phyloP scores from a whole-genome alignment of 2,888 invertebrate genomes.

The Brachypalpus laphriformis region DNA sequence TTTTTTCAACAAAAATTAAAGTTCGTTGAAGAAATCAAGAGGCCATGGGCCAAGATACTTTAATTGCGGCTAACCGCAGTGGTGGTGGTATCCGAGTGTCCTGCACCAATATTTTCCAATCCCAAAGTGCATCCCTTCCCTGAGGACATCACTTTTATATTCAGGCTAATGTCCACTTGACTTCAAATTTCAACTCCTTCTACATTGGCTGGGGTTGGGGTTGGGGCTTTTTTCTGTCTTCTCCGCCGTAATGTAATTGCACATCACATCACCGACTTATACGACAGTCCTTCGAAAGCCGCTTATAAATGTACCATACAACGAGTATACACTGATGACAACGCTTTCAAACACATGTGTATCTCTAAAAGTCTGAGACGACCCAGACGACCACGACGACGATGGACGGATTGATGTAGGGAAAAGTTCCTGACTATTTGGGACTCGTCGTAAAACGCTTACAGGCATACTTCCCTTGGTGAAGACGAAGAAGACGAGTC shows the following conservation, averaged over 20 bases:
- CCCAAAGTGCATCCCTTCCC: slow-evolving; percentile 24
- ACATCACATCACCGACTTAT: slow-evolving; percentile 43
- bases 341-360: slow-evolving; percentile 30
- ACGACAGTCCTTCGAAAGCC: slow-evolving; percentile 37
- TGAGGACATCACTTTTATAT: slow-evolving; percentile 61
- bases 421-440: slow-evolving; percentile 54
- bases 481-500: not conserved
- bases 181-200: slow-evolving; percentile 45
- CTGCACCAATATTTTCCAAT: slow-evolving; percentile 55
- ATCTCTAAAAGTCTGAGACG: slow-evolving; percentile 10
- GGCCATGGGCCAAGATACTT: slow-evolving; percentile 46
- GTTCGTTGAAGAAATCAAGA: slow-evolving; percentile 48
- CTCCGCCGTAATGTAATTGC: slow-evolving; percentile 49
- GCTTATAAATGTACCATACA: slow-evolving; percentile 32
- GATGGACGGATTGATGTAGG: slow-evolving; percentile 43
- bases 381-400: not conserved
- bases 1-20: slow-evolving; percentile 58
- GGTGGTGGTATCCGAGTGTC: slow-evolving; percentile 34
- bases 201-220: not conserved
- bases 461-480: slow-evolving; percentile 32
- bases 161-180: slow-evolving; percentile 70
- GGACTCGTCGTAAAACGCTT: slow-evolving; percentile 64
- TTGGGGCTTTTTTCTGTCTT: not conserved
- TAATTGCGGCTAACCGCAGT: slow-evolving; percentile 73
- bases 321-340: slow-evolving; percentile 24